Conservation (phyloP, 2,888 invertebrate genomes). For the Dynastes tityus region DNA sequence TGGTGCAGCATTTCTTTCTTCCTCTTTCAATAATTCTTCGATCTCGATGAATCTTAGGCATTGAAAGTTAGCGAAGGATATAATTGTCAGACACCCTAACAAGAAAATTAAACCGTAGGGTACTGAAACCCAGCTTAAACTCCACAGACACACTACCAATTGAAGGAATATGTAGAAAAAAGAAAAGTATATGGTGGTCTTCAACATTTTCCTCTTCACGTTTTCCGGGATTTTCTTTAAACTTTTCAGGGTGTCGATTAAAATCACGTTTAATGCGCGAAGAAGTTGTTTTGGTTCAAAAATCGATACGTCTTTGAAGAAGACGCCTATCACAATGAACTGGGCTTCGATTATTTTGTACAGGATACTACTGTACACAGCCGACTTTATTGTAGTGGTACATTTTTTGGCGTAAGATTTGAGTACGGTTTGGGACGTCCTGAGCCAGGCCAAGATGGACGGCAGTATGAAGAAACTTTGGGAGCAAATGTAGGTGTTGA, state of each 20-base stretch:
- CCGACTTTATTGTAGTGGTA: slow-evolving; percentile 59
- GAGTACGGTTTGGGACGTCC: slow-evolving; percentile 62
- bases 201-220: slow-evolving; percentile 51
- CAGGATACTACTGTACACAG: slow-evolving; percentile 59
- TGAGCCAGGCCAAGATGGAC: slow-evolving; percentile 63
- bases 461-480: slow-evolving; percentile 66
- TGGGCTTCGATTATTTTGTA: slow-evolving; percentile 57
- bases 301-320: slow-evolving; percentile 15
- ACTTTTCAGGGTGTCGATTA: slow-evolving; percentile 4
- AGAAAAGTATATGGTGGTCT: slow-evolving; percentile 58
- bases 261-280: slow-evolving; percentile 22
- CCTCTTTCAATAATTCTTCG: slow-evolving; percentile 46
- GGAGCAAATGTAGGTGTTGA: slow-evolving; percentile 67
- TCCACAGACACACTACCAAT: slow-evolving; percentile 59
- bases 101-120: slow-evolving; percentile 63
- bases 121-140: slow-evolving; percentile 57
- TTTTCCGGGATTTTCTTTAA: slow-evolving; percentile 26
- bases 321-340: neutral
- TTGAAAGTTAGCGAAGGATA: slow-evolving; percentile 55
- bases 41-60: slow-evolving; percentile 52
- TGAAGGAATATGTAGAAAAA: slow-evolving; percentile 59
- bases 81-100: slow-evolving; percentile 56
- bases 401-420: slow-evolving; percentile 62
- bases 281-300: slow-evolving; percentile 35
- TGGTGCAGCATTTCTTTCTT: slow-evolving; percentile 42